Conservation (phyloP, 2,888 invertebrate species). For the Diploptera punctata region DNA sequence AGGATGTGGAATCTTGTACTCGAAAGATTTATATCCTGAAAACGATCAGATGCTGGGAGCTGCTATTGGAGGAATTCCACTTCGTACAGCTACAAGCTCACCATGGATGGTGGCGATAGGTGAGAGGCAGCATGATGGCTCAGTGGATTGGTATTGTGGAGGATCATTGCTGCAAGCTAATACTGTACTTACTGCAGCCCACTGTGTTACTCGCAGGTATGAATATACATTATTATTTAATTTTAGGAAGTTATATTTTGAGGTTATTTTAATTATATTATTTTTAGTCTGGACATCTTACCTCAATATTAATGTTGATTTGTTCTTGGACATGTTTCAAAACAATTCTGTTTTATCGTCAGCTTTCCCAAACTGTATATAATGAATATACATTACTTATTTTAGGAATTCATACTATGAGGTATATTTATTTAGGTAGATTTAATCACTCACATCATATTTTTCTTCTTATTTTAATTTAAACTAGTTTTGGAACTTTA, state of each 20-base stretch:
- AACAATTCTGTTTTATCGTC: too few species aligned
- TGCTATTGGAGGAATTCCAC: conserved; percentile 44
- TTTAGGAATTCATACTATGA: too few species aligned
- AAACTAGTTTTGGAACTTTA: too few species aligned
- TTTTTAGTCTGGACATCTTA: too few species aligned
- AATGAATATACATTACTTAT: too few species aligned
- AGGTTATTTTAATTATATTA: too few species aligned
- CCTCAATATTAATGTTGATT: too few species aligned
- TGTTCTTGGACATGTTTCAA: too few species aligned
- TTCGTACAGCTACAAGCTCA: conserved; percentile 41
- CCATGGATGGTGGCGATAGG: conserved; percentile 47
- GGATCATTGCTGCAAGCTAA: conserved; percentile 44
- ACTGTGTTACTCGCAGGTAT: conserved; percentile 46
- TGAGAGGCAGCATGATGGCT: conserved; percentile 32
- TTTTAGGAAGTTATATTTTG: too few species aligned
- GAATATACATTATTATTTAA: not conserved
- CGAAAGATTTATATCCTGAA: not conserved
- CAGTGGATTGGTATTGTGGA: conserved; percentile 45
- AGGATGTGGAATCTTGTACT: conserved; percentile 40
- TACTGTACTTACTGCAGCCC: conserved; percentile 46
- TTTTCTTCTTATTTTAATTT: not conserved
- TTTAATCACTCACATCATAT: too few species aligned
- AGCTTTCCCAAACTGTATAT: not conserved
- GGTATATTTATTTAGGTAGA: too few species aligned
- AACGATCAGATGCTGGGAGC: conserved; percentile 35